Base-by-base conservation (phyloP, 2,113 vertebrate species). In the Alethe castanea region DNA sequence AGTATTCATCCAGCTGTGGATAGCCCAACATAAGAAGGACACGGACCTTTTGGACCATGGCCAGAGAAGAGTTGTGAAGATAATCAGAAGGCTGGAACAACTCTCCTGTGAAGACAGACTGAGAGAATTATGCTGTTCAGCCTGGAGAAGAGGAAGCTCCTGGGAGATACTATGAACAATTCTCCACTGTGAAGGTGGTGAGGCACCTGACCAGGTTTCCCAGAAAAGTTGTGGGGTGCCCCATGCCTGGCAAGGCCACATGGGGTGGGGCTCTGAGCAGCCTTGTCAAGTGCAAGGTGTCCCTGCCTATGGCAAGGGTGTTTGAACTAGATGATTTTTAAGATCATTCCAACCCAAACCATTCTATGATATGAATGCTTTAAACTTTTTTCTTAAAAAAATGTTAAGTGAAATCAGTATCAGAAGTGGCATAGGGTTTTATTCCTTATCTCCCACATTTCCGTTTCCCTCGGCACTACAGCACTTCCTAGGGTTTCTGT, bases 381-480 rank as follows among this genome's bases (percentile, higher is more conserved):
- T 77, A 44, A 86, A 38, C 4, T 9, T 9, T 56, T 82, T 69
- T 50, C 11, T 33, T 79, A 3, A 35, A 45, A 48, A 48, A 15
- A 33, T 3, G 7, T 33, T 35, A 18, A 76, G 13, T 40, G 3
- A 62, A 85, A 47, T 74, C 13, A 25, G 14, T 61, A 45, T 74
- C 44, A 52, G 61, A 85, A 76, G 9, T 36, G 26, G 18, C 7
- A 1, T 36, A 62, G 14, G 19, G 7, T 74, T 74, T 87, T 42
- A 38, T 35, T 65, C 19, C 16, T 86, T 11, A 11, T 38, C 31
- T 85, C 33, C 17, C 3, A 3, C 17, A 7, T 61, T 84, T 72
- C 54, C 0, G 0, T 82, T 85, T 88, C 12, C 5, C 17, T 14
- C 2, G 12, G 26, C 26, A 14, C 16, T 66, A 22, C 35, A 29